A percentile compares a stretch with the other conserved stretches of the same genome.
phyloP scores from a whole-genome alignment of 2,888 invertebrate species.

The Mesodorylaimus sp. region DNA sequence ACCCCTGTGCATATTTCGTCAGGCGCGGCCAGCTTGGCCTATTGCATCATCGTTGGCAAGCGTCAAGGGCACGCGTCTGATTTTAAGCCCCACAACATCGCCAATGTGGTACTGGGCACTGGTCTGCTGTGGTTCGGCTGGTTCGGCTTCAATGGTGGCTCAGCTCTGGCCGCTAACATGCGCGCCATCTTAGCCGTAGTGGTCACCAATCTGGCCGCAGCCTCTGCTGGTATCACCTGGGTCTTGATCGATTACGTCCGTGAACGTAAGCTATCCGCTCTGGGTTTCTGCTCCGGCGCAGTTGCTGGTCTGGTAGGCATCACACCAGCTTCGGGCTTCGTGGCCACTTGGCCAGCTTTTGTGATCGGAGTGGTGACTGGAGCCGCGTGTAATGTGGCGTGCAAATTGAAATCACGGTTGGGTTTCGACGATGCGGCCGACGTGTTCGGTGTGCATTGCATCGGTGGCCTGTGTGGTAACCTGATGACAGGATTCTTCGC shows the following conservation, averaged over 20 bases:
- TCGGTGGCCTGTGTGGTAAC: slow-evolving; percentile 13
- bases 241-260: slow-evolving; percentile 3
- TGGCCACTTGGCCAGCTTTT: slow-evolving; percentile 11
- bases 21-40: slow-evolving; percentile 9
- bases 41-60: slow-evolving; percentile 6
- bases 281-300: slow-evolving; percentile 12
- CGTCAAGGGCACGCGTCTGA: not conserved
- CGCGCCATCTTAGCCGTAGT: not conserved
- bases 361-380: slow-evolving; percentile 10
- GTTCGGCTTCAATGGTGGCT: slow-evolving; percentile 10
- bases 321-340: slow-evolving; percentile 12
- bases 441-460: slow-evolving; percentile 10
- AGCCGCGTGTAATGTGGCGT: not conserved
- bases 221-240: slow-evolving; percentile 11
- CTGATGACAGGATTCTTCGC: slow-evolving; percentile 10
- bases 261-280: slow-evolving; percentile 10
- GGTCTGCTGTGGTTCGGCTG: slow-evolving; percentile 10
- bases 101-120: slow-evolving; percentile 8
- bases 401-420: slow-evolving; percentile 10
- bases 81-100: slow-evolving; percentile 1
- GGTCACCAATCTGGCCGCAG: slow-evolving; percentile 9
- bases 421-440: slow-evolving; percentile 11
- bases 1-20: slow-evolving; percentile 10
- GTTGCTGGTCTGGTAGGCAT: slow-evolving; percentile 13
- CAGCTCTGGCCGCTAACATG: slow-evolving; percentile 4